Evolutionary conservation across 2,113 vertebrate species (phyloP), one percentile per base, ranked within the genome.

Genomic region (Hiodon tergisus): DNA sequence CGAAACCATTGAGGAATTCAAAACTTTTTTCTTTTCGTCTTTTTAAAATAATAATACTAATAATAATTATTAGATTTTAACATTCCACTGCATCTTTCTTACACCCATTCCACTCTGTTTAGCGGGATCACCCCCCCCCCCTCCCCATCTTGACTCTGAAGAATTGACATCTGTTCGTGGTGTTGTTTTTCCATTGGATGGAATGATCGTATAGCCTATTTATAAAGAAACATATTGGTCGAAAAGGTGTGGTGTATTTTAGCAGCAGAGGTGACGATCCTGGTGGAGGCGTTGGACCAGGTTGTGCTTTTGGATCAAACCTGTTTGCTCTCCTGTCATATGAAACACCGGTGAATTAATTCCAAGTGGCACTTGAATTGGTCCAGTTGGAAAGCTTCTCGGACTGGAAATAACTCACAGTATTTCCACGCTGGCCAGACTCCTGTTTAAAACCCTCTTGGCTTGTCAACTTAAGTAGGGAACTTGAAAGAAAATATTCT

Each of bases 1-100:
- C 91, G 92, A 94, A 96, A 95, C 95, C 94, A 94, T 94, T 94
- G 88, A 96, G 94, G 94, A 96, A 97, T 97, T 96, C 92, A 93
- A 94, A 95, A 94, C 93, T 93, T 93, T 90, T 91, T 85, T 88
- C 31, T 31, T 31, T 31, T 31, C 31, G 31, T 31, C 31, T 31
- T 31, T 31, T 31, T 1, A 31, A 31, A 31, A 31, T n/a, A n/a
- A n/a, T n/a, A n/a, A n/a, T n/a, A n/a, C n/a, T n/a, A 60, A 11
- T 10, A 47, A 66, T 85, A 90, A 91, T 90, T 91, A 75, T 76
- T 69, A 77, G 79, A 82, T 92, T 93, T 94, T 87, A 91, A 91
- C 94, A 95, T 95, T 95, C 93, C 93, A 89, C 92, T 88, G 92
- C 87, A 92, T 92, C 90, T 91, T 89, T 89, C 83, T 81, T 17